These are phyloP conservation scores for Charaxes varanes DNA, from an alignment of 1,140 invertebrate species.

Conservation along the genomic window DNA sequence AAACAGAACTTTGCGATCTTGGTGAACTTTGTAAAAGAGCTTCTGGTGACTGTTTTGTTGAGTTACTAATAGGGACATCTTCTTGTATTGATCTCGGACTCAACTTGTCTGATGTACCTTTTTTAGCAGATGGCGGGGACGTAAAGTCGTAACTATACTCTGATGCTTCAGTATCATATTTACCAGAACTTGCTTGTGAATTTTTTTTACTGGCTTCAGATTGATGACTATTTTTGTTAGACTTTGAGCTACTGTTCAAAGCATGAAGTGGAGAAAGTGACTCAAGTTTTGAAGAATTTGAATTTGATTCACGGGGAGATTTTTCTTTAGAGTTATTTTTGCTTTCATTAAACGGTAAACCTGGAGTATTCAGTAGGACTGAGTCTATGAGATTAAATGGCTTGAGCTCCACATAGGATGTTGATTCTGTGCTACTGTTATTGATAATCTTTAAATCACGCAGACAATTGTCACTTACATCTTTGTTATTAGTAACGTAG, in stretches of 20 bases:
- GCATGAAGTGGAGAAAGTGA: constrained; percentile 23
- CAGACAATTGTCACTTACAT: constrained; percentile 16
- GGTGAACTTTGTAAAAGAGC: constrained; percentile 40
- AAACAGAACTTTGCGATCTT: constrained; percentile 52
- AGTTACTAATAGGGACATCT: constrained; percentile 18
- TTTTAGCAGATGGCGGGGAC: constrained; percentile 36
- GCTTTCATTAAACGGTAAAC: constrained; percentile 30
- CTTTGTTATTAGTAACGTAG: constrained; percentile 6
- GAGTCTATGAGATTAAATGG: constrained; percentile 44
- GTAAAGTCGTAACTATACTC: constrained; percentile 62
- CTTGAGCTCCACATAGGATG: constrained; percentile 58
- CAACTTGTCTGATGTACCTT: constrained; percentile 24
- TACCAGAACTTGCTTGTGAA: constrained; percentile 24
- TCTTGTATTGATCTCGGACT: constrained; percentile 23
- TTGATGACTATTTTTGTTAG: constrained; percentile 26
- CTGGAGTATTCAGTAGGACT: constrained; percentile 45
- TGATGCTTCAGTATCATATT: constrained; percentile 36
- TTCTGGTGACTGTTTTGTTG: constrained; percentile 24
- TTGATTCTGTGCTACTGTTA: constrained; percentile 57
- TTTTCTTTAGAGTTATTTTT: constrained; percentile 14
- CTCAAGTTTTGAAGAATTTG: constrained; percentile 22
- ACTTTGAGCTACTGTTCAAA: constrained; percentile 28
- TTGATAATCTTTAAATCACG: constrained; percentile 27
- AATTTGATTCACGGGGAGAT: constrained; percentile 16
- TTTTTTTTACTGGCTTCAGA: constrained; percentile 25